Evolutionary conservation across 2,888 invertebrate species (phyloP), one percentile per base, ranked within the genome.

Genomic region (Camponotus fellah): DNA sequence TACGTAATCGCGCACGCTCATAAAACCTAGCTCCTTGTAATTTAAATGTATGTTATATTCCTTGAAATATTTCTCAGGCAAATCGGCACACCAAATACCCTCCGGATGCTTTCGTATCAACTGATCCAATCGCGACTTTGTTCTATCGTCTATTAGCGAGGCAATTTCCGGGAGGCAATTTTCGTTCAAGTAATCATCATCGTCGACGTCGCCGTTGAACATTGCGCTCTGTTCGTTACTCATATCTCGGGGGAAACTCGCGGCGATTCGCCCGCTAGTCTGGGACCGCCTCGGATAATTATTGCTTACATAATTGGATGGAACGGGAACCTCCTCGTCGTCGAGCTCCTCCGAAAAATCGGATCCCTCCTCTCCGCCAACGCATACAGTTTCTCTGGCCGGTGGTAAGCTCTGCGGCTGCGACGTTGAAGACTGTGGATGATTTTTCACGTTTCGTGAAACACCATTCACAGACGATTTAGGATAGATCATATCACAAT

Each of bases 11-110:
- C 88, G 84, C 5, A 95, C 92, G 76, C 92, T 93, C n/a, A 83
- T 84, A 49, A 94, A 94, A n/a, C 94, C 94, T 3, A 92, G 79
- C 1, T 93, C 92, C 17, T 53, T 56, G 58, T 94, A 95, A 72
- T 93, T 91, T 10, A 95, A 82, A 0, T 87, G 32, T 9, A 93
- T 56, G 12, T 89, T 89, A 72, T 94, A 94, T 49, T 92, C 91
- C 3, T 91, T 75, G 0, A 87, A 66, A 83, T 93, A 95, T 26
- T 89, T 69, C 4, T 83, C 82, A 0, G 94, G 94, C 9, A 95
- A 77, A 0, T 95, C 91, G 0, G 93, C 90, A 74, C 94, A 94
- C 92, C 92, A 93, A 37, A 95, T 94, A 1, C 95, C 95, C 5
- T 94, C 87, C 0, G 93, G 91, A 88, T 92, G 66, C 53, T 92